These are phyloP conservation scores for Anarhynchus alexandrinus DNA, from an alignment of 2,113 vertebrate species.

Conservation along the genomic window DNA sequence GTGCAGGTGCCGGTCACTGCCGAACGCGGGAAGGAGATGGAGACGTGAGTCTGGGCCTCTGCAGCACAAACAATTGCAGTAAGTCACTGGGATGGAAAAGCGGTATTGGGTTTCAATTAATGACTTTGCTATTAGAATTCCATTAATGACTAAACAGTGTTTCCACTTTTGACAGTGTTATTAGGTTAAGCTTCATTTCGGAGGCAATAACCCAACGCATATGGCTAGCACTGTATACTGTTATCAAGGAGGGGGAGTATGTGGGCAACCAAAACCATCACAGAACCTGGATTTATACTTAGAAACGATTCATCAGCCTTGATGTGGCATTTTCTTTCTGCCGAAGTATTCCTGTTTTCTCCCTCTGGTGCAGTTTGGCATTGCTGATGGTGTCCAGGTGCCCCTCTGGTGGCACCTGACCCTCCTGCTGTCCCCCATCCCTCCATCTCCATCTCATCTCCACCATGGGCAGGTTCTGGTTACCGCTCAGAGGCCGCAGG, in stretches of 20 bases:
- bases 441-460: background rate
- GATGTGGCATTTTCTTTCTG: background rate
- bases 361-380: background rate
- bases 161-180: background rate
- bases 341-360: background rate
- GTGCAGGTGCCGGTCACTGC: background rate
- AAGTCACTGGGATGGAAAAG: background rate
- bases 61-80: background rate
- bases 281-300: background rate
- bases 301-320: background rate
- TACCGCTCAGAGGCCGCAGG: background rate
- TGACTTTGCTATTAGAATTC: background rate
- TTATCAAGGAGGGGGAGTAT: background rate
- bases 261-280: background rate
- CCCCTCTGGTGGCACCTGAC: background rate
- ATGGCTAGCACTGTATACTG: background rate
- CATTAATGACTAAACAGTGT: constrained; percentile 17
- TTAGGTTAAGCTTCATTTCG: constrained; percentile 11
- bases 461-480: background rate
- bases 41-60: background rate
- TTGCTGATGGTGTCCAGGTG: background rate
- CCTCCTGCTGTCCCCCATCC: background rate
- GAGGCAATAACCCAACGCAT: background rate
- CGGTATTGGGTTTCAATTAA: background rate
- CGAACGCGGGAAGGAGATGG: background rate